phyloP scores from a whole-genome alignment of 2,113 vertebrate genomes.

The Cricetomys ansorgei region DNA sequence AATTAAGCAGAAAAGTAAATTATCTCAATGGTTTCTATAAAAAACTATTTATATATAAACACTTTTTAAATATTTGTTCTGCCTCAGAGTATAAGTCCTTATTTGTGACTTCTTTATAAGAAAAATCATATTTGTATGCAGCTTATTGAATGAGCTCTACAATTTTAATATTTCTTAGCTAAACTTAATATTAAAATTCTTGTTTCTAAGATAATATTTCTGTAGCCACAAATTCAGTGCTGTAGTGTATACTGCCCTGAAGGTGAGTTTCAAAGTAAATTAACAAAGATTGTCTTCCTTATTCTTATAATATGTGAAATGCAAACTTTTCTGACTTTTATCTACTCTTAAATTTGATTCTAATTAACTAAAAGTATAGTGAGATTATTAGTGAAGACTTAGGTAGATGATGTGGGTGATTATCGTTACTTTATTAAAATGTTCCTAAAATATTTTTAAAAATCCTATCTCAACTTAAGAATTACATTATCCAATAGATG shows the following conservation, averaged over 20 bases:
- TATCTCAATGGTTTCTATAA: not conserved
- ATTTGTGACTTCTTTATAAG: not conserved
- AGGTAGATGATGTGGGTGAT: not conserved
- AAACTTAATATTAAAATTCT: not conserved
- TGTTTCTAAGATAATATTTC: not conserved
- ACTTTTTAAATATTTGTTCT: not conserved
- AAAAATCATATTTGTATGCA: not conserved
- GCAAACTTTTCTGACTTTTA: not conserved
- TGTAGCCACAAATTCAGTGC: not conserved
- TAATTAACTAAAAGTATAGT: not conserved
- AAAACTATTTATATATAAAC: not conserved
- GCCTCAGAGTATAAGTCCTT: not conserved
- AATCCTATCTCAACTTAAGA: not conserved
- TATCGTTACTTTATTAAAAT: not conserved
- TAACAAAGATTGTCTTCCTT: not conserved
- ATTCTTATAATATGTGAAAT: not conserved
- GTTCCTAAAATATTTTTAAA: not conserved
- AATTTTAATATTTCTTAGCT: not conserved
- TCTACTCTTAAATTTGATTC: not conserved
- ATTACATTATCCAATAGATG: conserved; percentile 78
- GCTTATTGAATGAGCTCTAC: not conserved
- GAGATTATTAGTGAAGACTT: not conserved
- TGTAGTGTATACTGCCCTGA: not conserved
- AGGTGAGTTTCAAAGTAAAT: not conserved
- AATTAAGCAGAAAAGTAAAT: not conserved